Conservation (phyloP, 2,888 invertebrate genomes). For the Drosophila anomelani region DNA sequence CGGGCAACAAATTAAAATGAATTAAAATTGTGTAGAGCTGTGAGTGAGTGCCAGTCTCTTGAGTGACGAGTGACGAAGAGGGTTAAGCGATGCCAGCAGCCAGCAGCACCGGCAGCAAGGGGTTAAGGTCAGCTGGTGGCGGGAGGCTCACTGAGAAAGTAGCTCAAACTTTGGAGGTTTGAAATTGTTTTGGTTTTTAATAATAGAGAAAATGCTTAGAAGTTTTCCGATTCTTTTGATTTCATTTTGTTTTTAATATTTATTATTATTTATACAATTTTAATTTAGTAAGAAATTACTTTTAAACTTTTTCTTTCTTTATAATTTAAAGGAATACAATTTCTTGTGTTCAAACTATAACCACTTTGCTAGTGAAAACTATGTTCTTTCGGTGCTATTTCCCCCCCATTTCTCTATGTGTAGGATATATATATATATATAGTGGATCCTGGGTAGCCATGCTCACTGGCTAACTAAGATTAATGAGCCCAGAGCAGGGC, state of each 20-base stretch:
- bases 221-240: background rate
- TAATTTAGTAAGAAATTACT: background rate
- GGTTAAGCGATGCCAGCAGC: constrained; percentile 2
- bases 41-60: constrained; percentile 27
- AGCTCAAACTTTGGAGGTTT: background rate
- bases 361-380: too few relatives aligned
- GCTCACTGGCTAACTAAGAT: constrained; percentile 47
- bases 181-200: background rate
- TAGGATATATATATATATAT: background rate
- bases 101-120: constrained; percentile 2
- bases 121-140: constrained; percentile 8
- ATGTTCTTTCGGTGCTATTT: too few relatives aligned
- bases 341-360: too few relatives aligned
- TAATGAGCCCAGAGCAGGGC: constrained; percentile 32
- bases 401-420: background rate
- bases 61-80: constrained; percentile 39
- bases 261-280: background rate
- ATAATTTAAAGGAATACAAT: background rate
- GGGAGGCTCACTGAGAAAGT: background rate
- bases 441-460: constrained; percentile 1
- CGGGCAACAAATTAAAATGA: constrained; percentile 57
- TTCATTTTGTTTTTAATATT: too few relatives aligned
- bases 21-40: constrained; percentile 58
- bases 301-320: too few relatives aligned
- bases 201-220: background rate